phyloP scores from a whole-genome alignment of 2,113 vertebrate genomes.

The Isichthys henryi region DNA sequence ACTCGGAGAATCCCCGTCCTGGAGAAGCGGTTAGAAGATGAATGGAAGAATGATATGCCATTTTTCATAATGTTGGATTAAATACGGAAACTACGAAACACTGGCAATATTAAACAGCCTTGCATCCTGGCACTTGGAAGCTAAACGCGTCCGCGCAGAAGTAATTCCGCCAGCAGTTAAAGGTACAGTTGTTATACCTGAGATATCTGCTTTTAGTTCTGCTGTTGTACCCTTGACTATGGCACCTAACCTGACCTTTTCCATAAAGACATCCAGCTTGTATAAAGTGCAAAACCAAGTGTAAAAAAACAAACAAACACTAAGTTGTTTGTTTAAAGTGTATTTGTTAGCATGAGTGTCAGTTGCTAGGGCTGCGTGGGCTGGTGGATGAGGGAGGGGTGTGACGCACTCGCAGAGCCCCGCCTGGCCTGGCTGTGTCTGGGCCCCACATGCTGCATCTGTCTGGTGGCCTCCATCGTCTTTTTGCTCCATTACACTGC shows the following conservation, averaged over 20 bases:
- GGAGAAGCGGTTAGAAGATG: neutral
- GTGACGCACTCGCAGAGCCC: constrained; percentile 77
- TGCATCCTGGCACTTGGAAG: neutral
- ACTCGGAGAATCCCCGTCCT: neutral
- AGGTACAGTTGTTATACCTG: neutral
- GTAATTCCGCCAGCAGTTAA: neutral
- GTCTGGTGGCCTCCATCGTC: constrained; percentile 65
- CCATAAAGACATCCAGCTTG: neutral
- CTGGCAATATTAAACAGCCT: neutral
- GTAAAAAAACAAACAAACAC: neutral
- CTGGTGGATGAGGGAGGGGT: neutral
- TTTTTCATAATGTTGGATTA: neutral
- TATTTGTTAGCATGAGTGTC: neutral
- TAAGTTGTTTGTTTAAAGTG: neutral
- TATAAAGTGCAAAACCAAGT: neutral
- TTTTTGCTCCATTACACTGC: constrained; percentile 82
- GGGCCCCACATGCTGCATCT: constrained; percentile 75
- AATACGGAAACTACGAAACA: neutral
- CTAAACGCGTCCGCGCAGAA: neutral
- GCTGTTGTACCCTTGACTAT: neutral
- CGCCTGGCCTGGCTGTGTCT: constrained; percentile 70
- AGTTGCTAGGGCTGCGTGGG: neutral
- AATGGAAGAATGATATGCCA: neutral
- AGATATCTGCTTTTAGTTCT: neutral
- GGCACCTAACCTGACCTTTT: too few relatives aligned